These are phyloP conservation scores for Choloepus hoffmanni DNA, from an alignment of 2,113 vertebrate genomes.

Conservation along the genomic window DNA sequence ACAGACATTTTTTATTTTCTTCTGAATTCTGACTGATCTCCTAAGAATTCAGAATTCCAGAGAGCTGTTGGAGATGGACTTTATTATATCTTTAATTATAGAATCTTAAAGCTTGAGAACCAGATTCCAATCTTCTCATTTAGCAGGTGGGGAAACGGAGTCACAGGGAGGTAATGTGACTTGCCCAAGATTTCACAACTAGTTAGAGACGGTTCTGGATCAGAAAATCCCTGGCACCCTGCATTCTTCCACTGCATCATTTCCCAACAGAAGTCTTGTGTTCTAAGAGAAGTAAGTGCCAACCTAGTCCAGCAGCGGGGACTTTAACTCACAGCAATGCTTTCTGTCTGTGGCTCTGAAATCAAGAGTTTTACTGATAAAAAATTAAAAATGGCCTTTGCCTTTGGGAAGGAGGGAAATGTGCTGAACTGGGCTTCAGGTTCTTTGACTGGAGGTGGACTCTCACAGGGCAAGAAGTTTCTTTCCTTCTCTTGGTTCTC, in stretches of 20 bases:
- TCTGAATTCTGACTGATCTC: background rate
- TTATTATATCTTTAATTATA: background rate
- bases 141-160: background rate
- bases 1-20: background rate
- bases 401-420: background rate
- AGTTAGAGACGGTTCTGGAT: background rate
- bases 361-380: background rate
- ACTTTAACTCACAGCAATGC: background rate
- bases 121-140: background rate
- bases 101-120: background rate
- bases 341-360: background rate
- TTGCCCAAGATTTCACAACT: background rate
- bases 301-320: background rate
- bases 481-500: conserved; percentile 39
- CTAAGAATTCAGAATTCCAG: background rate
- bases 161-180: background rate
- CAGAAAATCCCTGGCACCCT: background rate
- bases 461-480: conserved; percentile 39
- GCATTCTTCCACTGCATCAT: background rate
- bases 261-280: background rate
- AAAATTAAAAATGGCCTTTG: conserved; percentile 27
- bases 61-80: background rate
- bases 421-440: background rate
- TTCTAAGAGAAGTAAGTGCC: background rate
- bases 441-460: conserved; percentile 23